Percentiles rank a stretch among this genome's conserved stretches.
phyloP scores from a whole-genome alignment of 23 tunicate genomes.

The Halocynthia roretzi region DNA sequence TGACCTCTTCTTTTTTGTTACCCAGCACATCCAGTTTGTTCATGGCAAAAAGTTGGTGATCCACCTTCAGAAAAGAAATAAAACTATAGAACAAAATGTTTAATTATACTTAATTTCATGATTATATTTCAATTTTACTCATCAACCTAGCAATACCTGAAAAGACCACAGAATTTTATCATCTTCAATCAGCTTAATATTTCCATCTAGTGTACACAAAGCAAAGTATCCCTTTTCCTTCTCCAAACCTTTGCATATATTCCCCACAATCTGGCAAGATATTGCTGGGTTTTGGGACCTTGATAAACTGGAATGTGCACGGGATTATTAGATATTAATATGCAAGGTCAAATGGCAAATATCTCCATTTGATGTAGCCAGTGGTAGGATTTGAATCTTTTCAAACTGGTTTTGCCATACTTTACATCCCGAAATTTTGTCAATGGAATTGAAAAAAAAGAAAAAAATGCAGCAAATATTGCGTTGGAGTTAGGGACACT shows the following conservation, averaged over 20 bases:
- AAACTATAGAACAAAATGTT: not conserved
- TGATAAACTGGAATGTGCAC: conserved; percentile 23
- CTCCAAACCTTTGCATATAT: conserved; percentile 37
- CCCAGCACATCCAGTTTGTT: conserved; percentile 81
- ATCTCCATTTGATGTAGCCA: not conserved
- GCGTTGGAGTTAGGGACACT: too few relatives aligned
- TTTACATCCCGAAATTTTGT: not conserved
- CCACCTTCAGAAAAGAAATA: conserved; percentile 35
- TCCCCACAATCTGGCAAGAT: conserved; percentile 66
- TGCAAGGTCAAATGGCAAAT: not conserved
- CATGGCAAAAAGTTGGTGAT: conserved; percentile 85
- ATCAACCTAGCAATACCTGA: conserved; percentile 38
- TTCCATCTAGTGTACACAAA: conserved; percentile 87
- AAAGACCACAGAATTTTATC: conserved; percentile 76
- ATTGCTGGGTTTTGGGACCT: conserved; percentile 76
- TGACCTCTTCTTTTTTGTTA: conserved; percentile 80
- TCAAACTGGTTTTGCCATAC: not conserved
- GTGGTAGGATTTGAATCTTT: not conserved
- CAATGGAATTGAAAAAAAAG: too few relatives aligned
- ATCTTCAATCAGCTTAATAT: conserved; percentile 81
- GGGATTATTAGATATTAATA: too few relatives aligned
- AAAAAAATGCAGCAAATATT: too few relatives aligned
- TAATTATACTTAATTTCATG: not conserved
- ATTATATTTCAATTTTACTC: not conserved
- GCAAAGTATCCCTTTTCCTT: conserved; percentile 70